Evolutionary conservation across 1,140 invertebrate genomes (phyloP), one percentile per base, ranked within the genome.

Genomic region (Ephestia elutella): DNA sequence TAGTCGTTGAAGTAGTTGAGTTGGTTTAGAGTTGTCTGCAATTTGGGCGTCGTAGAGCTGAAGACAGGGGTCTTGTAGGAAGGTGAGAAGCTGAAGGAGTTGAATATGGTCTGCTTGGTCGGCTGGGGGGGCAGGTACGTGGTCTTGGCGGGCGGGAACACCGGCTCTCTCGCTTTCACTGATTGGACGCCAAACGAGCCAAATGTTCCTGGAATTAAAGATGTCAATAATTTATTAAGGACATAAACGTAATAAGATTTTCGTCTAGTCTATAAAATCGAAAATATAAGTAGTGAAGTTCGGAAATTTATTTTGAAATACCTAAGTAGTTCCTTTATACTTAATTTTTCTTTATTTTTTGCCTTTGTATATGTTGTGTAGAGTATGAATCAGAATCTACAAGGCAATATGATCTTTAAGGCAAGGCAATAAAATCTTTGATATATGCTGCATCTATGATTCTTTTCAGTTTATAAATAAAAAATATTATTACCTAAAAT

Each of bases 151-250:
- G 71, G 68, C 13, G 77, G 70, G 63, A 76, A 79, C 8, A 70
- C 65, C 44, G 84, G 84, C 19, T 88, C 81, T 65, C 85, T 78
- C 56, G 72, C 84, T 78, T 89, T 89, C 2, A 87, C 74, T 21
- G 86, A 79, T 58, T 89, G 86, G 51, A 89, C 61, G 17, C 84
- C 85, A 59, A 87, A 90, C 44, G 83, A 80, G 75, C 83, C 86
- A 70, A 89, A 89, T 49, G 86, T 76, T 67, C 89, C 89, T 90
- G 80, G 55, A 86, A 87, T 56, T 15, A 67, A 59, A 49, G 2
- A 28, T 28, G 8, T 28, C 25, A 53, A 51, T 58, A 48, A 25
- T 50, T 48, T 21, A 59, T 56, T 49, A 19, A 55, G n/a, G 1
- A 50, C 54, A 56, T 28, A 28, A 28, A 28, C n/a, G n/a, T n/a